Evolutionary conservation across 2,797 vertebrate genomes (phyloP), one percentile per base, ranked within the genome.

Genomic region (Pseudotriccus pelzelni): DNA sequence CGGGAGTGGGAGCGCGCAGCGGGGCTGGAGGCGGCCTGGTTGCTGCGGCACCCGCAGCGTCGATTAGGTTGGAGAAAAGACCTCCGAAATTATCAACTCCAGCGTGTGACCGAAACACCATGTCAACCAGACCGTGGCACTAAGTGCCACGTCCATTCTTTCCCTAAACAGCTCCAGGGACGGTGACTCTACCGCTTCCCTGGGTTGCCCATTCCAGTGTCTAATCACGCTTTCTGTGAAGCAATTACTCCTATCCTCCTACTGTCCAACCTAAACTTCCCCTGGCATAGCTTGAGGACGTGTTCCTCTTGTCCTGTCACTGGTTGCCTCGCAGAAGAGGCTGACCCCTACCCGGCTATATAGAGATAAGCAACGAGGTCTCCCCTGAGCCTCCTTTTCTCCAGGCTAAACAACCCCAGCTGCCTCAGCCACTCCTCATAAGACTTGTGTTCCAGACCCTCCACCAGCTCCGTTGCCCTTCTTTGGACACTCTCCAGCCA

Each of bases 21-120:
- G 53, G 21, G n/a, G 30, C 6, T 2, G 20, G 52, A 14, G 52
- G 30, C 6, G 49, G 25, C 15, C 25, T 32, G 11, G 12, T 30
- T 7, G 7, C 11, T 53, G 30, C 28, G 52, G 30, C 49, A 2
- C 9, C 3, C 11, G 0, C 1, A 2, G 24, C 7, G 39, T 19
- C 25, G 8, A 0, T 21, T 14, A 1, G 21, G 5, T 30, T 41
- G 41, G 58, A 13, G 58, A 13, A 56, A 70, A 23, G 22, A 36
- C 6, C 2, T n/a, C 6, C 18, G 34, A 30, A 28, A 23, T 39
- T 10, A 15, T 32, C 17, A 25, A 16, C 19, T 27, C 6, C 22
- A 14, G 4, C 2, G 7, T 34, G 3, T 36, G 69, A 17, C 52
- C 10, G 47, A 49, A 6, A 32, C 25, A 27, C 47, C 39, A 5